These are phyloP conservation scores for Bubalus kerabau DNA, from an alignment of 2,113 vertebrate genomes.

Conservation along the genomic window DNA sequence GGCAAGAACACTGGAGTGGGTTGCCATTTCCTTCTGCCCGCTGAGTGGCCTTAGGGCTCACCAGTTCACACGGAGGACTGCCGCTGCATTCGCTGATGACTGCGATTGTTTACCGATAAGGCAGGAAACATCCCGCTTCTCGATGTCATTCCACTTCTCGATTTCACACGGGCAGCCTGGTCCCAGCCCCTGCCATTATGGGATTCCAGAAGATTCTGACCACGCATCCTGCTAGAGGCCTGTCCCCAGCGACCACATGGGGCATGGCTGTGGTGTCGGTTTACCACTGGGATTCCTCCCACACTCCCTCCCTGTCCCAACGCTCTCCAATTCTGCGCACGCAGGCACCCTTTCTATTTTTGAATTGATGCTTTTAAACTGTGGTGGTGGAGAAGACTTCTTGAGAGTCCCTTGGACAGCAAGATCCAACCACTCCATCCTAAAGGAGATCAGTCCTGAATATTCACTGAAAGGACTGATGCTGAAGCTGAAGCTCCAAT, in stretches of 20 bases:
- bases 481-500: not conserved
- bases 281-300: not conserved
- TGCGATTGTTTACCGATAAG: not conserved
- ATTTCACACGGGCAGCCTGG: not conserved
- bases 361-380: not conserved
- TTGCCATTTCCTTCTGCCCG: not conserved
- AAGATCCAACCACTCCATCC: not conserved
- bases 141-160: not conserved
- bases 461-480: not conserved
- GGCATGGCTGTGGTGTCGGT: not conserved
- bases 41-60: not conserved
- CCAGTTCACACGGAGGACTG: not conserved
- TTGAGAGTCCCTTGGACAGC: not conserved
- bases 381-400: not conserved
- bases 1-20: not conserved
- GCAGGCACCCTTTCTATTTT: not conserved
- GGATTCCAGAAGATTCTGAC: not conserved
- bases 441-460: not conserved
- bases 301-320: accelerated
- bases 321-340: not conserved
- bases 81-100: not conserved
- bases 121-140: not conserved
- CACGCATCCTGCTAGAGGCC: not conserved
- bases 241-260: not conserved
- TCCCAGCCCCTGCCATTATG: no score